Percentiles rank a stretch among this genome's conserved stretches.
Conservation (phyloP, 2,113 vertebrate genomes). For the Crotalus horridus region DNA sequence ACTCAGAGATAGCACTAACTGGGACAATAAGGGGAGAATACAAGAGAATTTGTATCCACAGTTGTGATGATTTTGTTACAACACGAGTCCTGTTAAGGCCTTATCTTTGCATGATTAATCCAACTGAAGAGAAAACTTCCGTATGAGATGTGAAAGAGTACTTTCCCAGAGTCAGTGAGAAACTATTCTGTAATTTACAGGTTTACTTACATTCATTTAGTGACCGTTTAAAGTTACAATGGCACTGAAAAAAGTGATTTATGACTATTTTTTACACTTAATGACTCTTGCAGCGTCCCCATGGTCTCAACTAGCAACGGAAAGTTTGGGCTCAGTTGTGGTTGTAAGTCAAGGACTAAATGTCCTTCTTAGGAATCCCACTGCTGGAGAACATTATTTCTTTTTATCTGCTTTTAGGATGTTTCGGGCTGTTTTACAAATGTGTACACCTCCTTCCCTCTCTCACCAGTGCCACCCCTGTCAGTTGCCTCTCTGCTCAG, state of each 20-base stretch:
- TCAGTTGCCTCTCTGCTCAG: neutral
- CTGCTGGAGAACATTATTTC: too few species aligned
- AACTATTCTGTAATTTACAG: too few species aligned
- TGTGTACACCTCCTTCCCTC: neutral
- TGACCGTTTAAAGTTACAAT: neutral
- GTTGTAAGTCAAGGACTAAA: neutral
- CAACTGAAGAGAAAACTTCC: too few species aligned
- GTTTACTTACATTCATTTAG: neutral
- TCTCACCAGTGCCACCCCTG: neutral
- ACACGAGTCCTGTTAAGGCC: neutral
- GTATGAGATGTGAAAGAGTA: too few species aligned
- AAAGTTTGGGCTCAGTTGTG: too few species aligned
- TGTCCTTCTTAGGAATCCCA: neutral
- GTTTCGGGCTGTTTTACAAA: too few species aligned
- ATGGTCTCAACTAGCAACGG: too few species aligned
- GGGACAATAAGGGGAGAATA: neutral
- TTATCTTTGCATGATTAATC: too few species aligned
- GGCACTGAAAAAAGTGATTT: neutral
- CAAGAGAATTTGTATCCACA: neutral
- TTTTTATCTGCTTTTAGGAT: neutral
- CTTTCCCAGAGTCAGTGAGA: too few species aligned
- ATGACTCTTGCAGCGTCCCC: too few species aligned
- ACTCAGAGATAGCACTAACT: neutral
- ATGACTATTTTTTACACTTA: neutral
- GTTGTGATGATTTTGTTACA: neutral